These are phyloP conservation scores for Lycodopsis pacificus DNA, from an alignment of 2,797 vertebrate species.

Conservation along the genomic window DNA sequence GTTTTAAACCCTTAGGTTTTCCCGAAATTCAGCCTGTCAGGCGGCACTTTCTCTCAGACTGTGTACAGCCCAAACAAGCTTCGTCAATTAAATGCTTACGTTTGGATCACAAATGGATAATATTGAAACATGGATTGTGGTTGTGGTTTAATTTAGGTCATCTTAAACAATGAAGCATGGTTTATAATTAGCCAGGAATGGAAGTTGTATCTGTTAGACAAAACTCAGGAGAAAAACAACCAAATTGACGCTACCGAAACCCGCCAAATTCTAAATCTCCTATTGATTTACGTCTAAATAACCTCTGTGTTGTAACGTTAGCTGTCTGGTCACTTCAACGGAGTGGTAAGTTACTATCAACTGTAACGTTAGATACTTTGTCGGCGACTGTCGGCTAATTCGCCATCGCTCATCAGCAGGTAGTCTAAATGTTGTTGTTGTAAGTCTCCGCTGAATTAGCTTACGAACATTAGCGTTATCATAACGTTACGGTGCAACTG, in stretches of 20 bases:
- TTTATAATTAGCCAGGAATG: background rate
- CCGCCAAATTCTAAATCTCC: slow-evolving; percentile 75
- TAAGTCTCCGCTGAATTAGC: background rate
- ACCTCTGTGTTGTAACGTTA: background rate
- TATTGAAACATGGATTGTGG: fast-evolving
- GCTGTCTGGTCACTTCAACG: background rate
- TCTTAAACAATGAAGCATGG: fast-evolving
- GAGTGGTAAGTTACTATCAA: slow-evolving; percentile 16
- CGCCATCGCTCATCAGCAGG: background rate
- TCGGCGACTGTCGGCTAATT: background rate
- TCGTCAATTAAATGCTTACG: fast-evolving
- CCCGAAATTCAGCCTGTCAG: background rate
- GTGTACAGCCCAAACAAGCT: fast-evolving
- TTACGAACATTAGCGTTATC: background rate
- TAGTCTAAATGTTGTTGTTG: background rate
- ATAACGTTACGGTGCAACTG: background rate
- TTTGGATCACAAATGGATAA: background rate
- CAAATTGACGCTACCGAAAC: background rate
- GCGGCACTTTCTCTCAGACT: background rate
- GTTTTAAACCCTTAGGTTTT: fast-evolving
- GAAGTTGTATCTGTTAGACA: slow-evolving; percentile 39
- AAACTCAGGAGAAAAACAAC: background rate
- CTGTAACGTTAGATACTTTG: background rate
- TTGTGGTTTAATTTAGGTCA: fast-evolving
- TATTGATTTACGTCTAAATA: background rate